phyloP scores from a whole-genome alignment of 2,797 vertebrate species.

The Lates japonicus region DNA sequence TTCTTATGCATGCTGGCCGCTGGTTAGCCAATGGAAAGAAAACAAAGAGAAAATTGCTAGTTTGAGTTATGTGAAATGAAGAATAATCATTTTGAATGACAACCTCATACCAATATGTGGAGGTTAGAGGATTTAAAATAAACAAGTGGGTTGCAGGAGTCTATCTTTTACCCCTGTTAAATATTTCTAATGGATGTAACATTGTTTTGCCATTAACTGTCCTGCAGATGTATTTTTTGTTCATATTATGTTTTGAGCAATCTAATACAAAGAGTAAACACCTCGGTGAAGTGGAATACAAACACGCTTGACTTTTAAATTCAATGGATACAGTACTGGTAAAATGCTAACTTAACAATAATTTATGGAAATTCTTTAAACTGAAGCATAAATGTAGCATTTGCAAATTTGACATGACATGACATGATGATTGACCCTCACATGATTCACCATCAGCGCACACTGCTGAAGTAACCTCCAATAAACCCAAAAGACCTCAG shows the following conservation, averaged over 20 bases:
- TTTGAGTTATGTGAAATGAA: conserved; percentile 24
- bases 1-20: conserved; percentile 57
- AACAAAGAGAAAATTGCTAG: conserved; percentile 56
- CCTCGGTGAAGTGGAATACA: neutral
- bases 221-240: neutral
- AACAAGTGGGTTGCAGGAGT: conserved; percentile 11
- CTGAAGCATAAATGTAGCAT: neutral
- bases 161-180: conserved; percentile 31
- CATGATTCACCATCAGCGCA: conserved; percentile 6
- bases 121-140: conserved; percentile 49
- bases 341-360: conserved; percentile 4
- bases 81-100: conserved; percentile 49
- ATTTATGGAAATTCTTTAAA: neutral
- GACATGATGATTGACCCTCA: neutral
- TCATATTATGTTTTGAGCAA: conserved; percentile 6
- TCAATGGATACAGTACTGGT: neutral
- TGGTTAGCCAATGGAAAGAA: conserved; percentile 61
- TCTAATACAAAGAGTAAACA: conserved; percentile 3
- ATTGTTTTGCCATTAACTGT: conserved; percentile 48
- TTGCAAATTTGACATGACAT: neutral
- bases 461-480: conserved; percentile 23
- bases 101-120: conserved; percentile 54
- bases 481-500: conserved; percentile 29
- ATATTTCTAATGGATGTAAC: conserved; percentile 50
- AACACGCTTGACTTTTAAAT: neutral